Evolutionary conservation across 2,888 invertebrate species (phyloP).

Genomic region (Phorcus lineatus): DNA sequence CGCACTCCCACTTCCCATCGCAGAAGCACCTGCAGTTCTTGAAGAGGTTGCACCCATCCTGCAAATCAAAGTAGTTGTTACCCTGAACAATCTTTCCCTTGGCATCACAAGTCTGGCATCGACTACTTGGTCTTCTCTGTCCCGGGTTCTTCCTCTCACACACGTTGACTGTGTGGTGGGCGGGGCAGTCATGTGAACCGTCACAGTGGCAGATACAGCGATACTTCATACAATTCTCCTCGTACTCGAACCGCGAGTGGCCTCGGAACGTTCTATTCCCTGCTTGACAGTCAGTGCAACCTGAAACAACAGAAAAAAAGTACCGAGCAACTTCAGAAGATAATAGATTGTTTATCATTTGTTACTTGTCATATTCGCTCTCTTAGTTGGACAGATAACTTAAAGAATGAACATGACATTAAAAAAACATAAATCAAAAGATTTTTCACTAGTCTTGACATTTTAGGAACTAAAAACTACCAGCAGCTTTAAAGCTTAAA

Average conservation of each 20-base stretch:
- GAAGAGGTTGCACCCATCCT: slow-evolving; percentile 59
- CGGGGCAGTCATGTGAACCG: slow-evolving; percentile 60
- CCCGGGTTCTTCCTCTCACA: slow-evolving; percentile 27
- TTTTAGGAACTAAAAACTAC: too few species aligned
- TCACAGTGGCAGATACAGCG: slow-evolving; percentile 55
- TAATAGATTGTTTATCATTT: too few species aligned
- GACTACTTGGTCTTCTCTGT: slow-evolving; percentile 35
- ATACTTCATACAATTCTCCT: slow-evolving; percentile 34
- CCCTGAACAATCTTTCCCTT: slow-evolving; percentile 47
- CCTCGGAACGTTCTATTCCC: slow-evolving; percentile 39
- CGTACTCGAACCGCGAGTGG: slow-evolving; percentile 45
- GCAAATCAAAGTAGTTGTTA: slow-evolving; percentile 56
- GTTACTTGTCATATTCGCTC: too few species aligned
- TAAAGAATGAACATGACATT: too few species aligned
- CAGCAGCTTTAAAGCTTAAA: too few species aligned
- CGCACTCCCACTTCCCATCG: slow-evolving; percentile 65
- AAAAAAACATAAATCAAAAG: too few species aligned
- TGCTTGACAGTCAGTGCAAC: slow-evolving; percentile 38
- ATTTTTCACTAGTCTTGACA: too few species aligned
- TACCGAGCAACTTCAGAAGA: too few species aligned
- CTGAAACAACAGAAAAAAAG: slow-evolving; percentile 20
- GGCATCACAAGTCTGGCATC: slow-evolving; percentile 52
- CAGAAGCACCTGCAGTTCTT: slow-evolving; percentile 62
- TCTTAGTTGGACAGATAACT: too few species aligned
- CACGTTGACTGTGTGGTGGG: slow-evolving; percentile 30